Percentiles rank a stretch among this genome's conserved stretches.
Conservation (phyloP, 1,140 invertebrate genomes). For the Cyrtorhinus lividipennis region DNA sequence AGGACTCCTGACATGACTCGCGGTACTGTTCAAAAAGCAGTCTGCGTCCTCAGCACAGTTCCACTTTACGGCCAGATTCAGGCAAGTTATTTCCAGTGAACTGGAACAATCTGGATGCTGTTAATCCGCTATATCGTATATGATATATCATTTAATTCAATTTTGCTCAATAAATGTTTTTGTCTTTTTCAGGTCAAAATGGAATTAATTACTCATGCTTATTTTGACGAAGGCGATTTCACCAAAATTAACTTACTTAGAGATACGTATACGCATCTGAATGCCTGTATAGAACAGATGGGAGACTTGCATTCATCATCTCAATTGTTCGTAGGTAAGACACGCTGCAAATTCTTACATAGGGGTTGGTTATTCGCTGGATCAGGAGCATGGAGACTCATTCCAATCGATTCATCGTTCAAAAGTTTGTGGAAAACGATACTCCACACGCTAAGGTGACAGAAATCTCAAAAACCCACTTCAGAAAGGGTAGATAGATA, state of each 20-base stretch:
- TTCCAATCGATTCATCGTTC: too few relatives aligned
- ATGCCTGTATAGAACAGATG: slow-evolving; percentile 51
- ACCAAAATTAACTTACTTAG: slow-evolving; percentile 76
- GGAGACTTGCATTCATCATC: slow-evolving; percentile 47
- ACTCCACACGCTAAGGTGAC: too few relatives aligned
- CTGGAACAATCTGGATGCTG: background rate
- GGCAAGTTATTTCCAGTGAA: too few relatives aligned
- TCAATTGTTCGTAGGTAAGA: slow-evolving; percentile 66
- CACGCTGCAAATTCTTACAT: too few relatives aligned
- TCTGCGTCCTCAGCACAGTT: slow-evolving; percentile 74
- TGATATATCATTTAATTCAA: background rate
- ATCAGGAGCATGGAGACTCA: too few relatives aligned
- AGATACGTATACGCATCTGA: slow-evolving; percentile 86
- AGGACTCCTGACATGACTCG: slow-evolving; percentile 94
- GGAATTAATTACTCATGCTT: slow-evolving; percentile 88
- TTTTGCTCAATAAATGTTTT: background rate
- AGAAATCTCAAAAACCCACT: too few relatives aligned
- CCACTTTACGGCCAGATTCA: slow-evolving; percentile 86
- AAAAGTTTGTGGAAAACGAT: too few relatives aligned
- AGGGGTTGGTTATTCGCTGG: too few relatives aligned
- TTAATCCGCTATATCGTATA: background rate
- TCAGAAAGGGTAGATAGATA: too few relatives aligned
- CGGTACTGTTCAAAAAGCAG: slow-evolving; percentile 86
- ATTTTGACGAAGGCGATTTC: slow-evolving; percentile 75
- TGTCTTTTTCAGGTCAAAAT: slow-evolving; percentile 53